Conservation (phyloP, 1,140 invertebrate species). For the Geopemphigus sp. region DNA sequence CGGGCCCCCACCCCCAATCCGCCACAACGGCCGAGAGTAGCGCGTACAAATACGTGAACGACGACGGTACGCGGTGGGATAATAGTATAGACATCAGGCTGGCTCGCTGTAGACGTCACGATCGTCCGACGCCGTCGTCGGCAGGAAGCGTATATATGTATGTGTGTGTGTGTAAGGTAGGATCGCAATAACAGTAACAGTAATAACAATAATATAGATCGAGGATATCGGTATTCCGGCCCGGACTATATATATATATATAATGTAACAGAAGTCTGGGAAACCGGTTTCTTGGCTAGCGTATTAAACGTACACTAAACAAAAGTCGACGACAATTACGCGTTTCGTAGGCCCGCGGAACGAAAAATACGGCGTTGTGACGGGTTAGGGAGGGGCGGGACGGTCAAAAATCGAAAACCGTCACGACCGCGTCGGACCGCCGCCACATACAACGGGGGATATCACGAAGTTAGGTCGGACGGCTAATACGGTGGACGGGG, state of each 20-base stretch:
- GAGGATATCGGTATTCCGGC: constrained; percentile 24
- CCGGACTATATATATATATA: neutral
- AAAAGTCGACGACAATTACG: constrained; percentile 34
- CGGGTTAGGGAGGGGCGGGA: no score
- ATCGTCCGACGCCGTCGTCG: neutral
- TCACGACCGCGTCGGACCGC: no score
- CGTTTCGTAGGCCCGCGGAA: constrained; percentile 10
- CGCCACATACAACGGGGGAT: no score
- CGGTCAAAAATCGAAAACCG: no score
- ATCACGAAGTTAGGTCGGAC: no score
- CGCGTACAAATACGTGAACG: no score
- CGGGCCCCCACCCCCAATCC: no score
- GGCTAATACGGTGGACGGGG: no score
- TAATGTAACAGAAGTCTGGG: neutral
- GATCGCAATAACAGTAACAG: constrained; percentile 12
- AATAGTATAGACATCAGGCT: no score
- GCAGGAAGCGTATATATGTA: neutral
- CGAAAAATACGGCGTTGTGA: neutral
- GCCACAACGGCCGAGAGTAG: no score
- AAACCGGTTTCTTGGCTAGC: constrained; percentile 20
- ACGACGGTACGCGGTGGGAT: no score
- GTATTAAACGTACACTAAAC: neutral
- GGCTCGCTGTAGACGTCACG: neutral
- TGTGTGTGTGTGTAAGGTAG: neutral
- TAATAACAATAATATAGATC: constrained; percentile 40